Percentiles rank a stretch among this genome's conserved stretches.
Conservation (phyloP, 2,797 vertebrate genomes). For the Brachyrhaphis roseni region DNA sequence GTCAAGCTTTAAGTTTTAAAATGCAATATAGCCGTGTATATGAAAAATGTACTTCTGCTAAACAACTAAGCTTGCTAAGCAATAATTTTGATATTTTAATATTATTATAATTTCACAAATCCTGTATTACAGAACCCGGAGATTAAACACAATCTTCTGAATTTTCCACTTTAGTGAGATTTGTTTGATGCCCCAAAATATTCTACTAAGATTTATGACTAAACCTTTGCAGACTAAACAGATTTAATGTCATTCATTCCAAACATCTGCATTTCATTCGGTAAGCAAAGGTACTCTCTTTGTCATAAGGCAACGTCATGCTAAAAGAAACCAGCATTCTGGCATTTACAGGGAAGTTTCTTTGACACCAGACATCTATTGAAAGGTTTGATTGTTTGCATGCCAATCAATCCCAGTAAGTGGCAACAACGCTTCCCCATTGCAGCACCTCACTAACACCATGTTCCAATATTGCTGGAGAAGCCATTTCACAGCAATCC, state of each 20-base stretch:
- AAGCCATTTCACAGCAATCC: background rate
- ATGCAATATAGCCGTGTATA: background rate
- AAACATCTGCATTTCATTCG: background rate
- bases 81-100: background rate
- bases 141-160: background rate
- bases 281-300: background rate
- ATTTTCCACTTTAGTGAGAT: background rate
- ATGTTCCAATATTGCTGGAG: background rate
- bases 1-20: background rate
- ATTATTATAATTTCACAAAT: background rate
- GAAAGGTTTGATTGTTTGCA: background rate
- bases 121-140: background rate
- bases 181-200: background rate
- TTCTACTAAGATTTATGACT: background rate
- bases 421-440: background rate
- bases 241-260: background rate
- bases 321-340: background rate
- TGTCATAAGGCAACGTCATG: background rate
- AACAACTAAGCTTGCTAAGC: background rate
- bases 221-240: background rate
- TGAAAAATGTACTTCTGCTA: background rate
- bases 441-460: conserved; percentile 18
- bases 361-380: background rate
- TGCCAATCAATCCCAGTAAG: background rate
- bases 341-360: background rate